Conservation (phyloP, 2,113 vertebrate genomes). For the Nycticorax nycticorax region DNA sequence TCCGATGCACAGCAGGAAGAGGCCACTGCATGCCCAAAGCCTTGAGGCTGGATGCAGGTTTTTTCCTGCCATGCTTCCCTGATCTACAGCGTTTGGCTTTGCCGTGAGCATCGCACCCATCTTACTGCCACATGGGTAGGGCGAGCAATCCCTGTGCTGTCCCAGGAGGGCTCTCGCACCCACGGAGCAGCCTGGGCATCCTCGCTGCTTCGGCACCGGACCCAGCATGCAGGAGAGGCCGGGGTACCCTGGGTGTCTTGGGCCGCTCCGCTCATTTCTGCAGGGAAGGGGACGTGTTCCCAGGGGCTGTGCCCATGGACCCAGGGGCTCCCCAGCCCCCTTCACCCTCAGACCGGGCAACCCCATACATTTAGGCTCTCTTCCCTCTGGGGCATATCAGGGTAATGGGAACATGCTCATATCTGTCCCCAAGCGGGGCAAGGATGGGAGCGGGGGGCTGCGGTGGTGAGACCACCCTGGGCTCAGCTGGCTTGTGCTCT, state of each 20-base stretch:
- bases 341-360: background rate
- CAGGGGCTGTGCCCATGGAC: background rate
- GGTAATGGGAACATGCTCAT: background rate
- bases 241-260: background rate
- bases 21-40: background rate
- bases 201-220: background rate
- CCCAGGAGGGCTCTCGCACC: background rate
- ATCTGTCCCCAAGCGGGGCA: rapidly evolving
- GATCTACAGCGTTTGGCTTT: background rate
- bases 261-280: background rate
- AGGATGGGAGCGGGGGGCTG: rapidly evolving
- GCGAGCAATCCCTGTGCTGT: background rate
- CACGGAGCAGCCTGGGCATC: background rate
- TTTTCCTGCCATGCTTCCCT: background rate
- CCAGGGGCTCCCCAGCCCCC: background rate
- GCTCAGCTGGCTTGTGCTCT: rapidly evolving
- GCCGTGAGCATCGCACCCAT: background rate
- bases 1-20: background rate
- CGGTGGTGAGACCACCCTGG: rapidly evolving
- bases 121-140: background rate
- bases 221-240: rapidly evolving
- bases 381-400: rapidly evolving
- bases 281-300: background rate
- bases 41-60: background rate
- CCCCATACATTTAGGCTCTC: background rate